These are phyloP conservation scores for Oryctes rhinoceros DNA, from an alignment of 1,140 invertebrate genomes.

Conservation along the genomic window DNA sequence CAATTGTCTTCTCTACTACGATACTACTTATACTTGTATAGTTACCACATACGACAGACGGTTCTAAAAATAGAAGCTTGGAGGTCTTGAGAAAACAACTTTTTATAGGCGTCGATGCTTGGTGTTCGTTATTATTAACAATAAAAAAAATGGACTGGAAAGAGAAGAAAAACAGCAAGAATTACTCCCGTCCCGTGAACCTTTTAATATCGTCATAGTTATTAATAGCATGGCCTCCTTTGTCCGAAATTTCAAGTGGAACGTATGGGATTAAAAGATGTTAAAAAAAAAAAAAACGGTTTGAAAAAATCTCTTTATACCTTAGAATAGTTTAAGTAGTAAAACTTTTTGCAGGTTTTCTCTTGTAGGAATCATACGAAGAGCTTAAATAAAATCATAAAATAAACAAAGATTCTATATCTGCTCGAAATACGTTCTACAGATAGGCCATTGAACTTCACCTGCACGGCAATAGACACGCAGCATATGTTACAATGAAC, in stretches of 20 bases:
- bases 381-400: too few relatives aligned
- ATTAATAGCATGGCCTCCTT: not conserved
- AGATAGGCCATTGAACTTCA: too few relatives aligned
- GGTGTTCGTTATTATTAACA: not conserved
- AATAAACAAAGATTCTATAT: too few relatives aligned
- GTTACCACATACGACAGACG: conserved; percentile 17
- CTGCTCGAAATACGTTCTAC: too few relatives aligned
- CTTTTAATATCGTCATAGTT: not conserved
- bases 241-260: conserved; percentile 18
- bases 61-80: conserved; percentile 10
- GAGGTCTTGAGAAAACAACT: conserved; percentile 21
- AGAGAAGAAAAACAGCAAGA: not conserved
- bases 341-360: too few relatives aligned
- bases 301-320: too few relatives aligned
- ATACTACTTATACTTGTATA: not conserved
- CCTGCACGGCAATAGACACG: too few relatives aligned
- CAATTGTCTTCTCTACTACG: conserved; percentile 10
- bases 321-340: too few relatives aligned
- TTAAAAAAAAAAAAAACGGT: not conserved
- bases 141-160: not conserved
- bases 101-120: not conserved
- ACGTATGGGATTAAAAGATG: conserved; percentile 5
- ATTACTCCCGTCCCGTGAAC: conserved; percentile 1
- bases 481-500: too few relatives aligned
- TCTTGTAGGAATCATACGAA: too few relatives aligned